phyloP scores from a whole-genome alignment of 2,113 vertebrate genomes.

The Rostratula benghalensis region DNA sequence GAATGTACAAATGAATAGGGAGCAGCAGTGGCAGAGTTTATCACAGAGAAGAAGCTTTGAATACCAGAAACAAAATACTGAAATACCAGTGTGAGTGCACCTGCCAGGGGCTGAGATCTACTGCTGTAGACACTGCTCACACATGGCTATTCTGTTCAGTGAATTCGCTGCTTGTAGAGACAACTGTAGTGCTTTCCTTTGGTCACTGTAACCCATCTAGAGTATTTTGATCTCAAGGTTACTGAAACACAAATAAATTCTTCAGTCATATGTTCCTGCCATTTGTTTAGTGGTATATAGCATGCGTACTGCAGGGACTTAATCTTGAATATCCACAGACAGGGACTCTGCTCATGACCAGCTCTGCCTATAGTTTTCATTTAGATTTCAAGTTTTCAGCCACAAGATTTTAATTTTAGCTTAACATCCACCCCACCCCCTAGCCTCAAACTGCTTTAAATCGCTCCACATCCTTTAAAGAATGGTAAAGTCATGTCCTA shows the following conservation, averaged over 20 bases:
- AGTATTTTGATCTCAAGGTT: slow-evolving; percentile 31
- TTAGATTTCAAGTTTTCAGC: not conserved
- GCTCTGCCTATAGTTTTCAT: not conserved
- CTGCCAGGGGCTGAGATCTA: not conserved
- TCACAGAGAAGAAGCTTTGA: not conserved
- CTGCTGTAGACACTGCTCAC: not conserved
- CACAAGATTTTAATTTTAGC: not conserved
- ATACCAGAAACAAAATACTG: slow-evolving; percentile 38
- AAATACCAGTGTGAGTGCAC: not conserved
- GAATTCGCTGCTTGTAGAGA: not conserved
- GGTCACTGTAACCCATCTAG: not conserved
- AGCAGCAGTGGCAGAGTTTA: not conserved
- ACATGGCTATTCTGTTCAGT: not conserved
- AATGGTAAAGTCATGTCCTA: not conserved
- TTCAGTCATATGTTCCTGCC: not conserved
- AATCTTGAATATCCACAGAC: not conserved
- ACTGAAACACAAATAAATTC: slow-evolving; percentile 30
- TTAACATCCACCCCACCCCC: not conserved
- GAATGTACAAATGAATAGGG: not conserved
- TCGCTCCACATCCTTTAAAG: not conserved
- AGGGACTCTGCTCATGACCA: not conserved
- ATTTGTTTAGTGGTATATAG: not conserved
- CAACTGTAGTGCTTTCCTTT: slow-evolving; percentile 1
- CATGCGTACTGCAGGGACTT: not conserved
- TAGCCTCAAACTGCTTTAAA: not conserved